Evolutionary conservation across 1,140 invertebrate species (phyloP), one percentile per base, ranked within the genome.

Genomic region (Drosophila arawakana): DNA sequence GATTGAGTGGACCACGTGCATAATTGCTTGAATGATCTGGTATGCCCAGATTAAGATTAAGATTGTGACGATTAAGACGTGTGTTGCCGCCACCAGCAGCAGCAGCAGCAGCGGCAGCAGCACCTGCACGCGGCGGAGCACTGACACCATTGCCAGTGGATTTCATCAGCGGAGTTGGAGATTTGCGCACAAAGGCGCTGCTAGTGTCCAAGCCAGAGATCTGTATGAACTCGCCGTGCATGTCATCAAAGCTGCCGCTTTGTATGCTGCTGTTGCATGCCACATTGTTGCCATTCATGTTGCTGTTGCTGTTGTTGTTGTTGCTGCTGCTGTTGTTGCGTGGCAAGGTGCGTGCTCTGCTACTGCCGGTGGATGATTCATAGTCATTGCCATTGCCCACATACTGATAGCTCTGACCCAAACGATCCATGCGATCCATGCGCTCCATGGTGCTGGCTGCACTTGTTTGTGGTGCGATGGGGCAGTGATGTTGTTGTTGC

Each of bases 131-230:
- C 9, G 65, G 50, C 8, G 58, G n/a, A 5, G 54, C 13, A 21
- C 18, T 8, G 47, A n/a, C 37, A 11, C 7, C 35, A 2, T n/a
- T 35, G 10, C 35, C 10, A n/a, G 41, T 39, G 13, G 80, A 73
- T 50, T 92, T 92, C 55, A 92, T 57, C 49, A 94, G 91, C 0
- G 94, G 94, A 7, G 94, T 94, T 1, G 94, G 94, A 0, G 94
- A 94, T 15, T 94, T 93, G 2, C 94, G 93, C 4, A 94, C 93
- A 72, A 94, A 94, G 3, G 94, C 94, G 74, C 83, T 92, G 13
- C 93, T 92, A 1, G 94, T 93, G 61, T 94, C 94, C n/a, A 94
- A 46, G 0, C 93, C 93, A 68, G 94, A 91, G 47, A 92, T 92
- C 47, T 92, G 91, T 35, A 92, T 92, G 43, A 92, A 91, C 58